Conservation (phyloP, 2,888 invertebrate genomes). For the Furcula furcula region DNA sequence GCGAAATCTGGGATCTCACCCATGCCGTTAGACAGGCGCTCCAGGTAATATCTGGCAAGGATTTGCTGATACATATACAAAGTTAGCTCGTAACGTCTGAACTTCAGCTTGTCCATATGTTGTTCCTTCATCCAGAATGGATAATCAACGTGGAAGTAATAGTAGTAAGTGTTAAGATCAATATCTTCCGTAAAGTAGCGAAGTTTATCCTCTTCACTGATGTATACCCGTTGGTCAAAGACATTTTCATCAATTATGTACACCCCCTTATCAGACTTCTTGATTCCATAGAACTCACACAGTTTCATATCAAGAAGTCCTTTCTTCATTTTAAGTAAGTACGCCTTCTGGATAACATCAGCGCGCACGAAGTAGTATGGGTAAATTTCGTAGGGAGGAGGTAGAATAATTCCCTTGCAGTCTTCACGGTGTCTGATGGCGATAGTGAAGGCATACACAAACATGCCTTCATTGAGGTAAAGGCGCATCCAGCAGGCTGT, state of each 20-base stretch:
- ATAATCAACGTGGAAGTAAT: constrained; percentile 81
- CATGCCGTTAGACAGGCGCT: constrained; percentile 76
- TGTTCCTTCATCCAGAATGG: constrained; percentile 84
- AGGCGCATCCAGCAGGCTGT: constrained; percentile 78
- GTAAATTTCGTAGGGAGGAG: constrained; percentile 82
- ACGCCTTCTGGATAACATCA: constrained; percentile 83
- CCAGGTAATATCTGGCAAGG: constrained; percentile 82
- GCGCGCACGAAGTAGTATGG: constrained; percentile 86
- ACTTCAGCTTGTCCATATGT: constrained; percentile 53
- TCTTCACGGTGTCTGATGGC: constrained; percentile 77
- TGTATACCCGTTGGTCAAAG: constrained; percentile 77
- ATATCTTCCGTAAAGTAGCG: constrained; percentile 86
- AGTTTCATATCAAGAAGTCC: constrained; percentile 71
- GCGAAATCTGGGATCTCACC: constrained; percentile 69
- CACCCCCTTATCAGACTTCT: constrained; percentile 70
- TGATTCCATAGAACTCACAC: constrained; percentile 76
- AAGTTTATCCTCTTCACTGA: constrained; percentile 79
- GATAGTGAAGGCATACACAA: constrained; percentile 78
- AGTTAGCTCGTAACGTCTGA: constrained; percentile 78
- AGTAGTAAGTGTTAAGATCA: constrained; percentile 83
- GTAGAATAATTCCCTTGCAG: constrained; percentile 73
- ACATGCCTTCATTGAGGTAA: constrained; percentile 80
- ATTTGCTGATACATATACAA: constrained; percentile 85
- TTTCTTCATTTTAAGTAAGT: constrained; percentile 74
- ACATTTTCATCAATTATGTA: constrained; percentile 85